A percentile compares a stretch with the other conserved stretches of the same genome.
phyloP scores from a whole-genome alignment of 2,888 invertebrate genomes.

The Iselma pallidipennis region DNA sequence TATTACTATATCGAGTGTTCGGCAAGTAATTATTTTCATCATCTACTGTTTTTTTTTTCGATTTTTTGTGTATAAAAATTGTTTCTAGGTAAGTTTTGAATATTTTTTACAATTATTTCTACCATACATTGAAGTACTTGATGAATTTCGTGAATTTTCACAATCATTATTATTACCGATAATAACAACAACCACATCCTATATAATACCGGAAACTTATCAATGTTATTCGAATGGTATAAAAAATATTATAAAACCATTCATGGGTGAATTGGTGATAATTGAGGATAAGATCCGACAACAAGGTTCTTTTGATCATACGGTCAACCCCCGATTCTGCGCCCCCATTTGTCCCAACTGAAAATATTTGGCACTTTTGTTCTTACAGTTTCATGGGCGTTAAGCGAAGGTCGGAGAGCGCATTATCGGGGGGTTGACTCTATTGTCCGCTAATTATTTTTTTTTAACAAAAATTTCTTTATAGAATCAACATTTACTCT shows the following conservation, averaged over 20 bases:
- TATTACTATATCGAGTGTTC: slow-evolving; percentile 49
- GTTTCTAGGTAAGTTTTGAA: slow-evolving; percentile 37
- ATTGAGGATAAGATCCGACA: slow-evolving; percentile 45
- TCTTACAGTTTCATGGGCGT: too few relatives aligned
- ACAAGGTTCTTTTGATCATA: slow-evolving; percentile 46
- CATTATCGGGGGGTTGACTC: too few relatives aligned
- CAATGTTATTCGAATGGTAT: slow-evolving; percentile 44
- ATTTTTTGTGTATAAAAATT: not conserved
- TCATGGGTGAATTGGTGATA: slow-evolving; percentile 40
- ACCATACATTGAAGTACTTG: slow-evolving; percentile 47
- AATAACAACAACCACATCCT: not conserved
- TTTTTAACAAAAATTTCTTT: slow-evolving; percentile 27
- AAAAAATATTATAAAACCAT: slow-evolving; percentile 42
- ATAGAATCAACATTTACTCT: slow-evolving; percentile 49
- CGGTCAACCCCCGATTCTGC: too few relatives aligned
- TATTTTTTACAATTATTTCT: slow-evolving; percentile 45
- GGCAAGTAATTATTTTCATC: slow-evolving; percentile 42
- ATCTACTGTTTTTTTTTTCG: too few relatives aligned
- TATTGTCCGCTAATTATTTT: too few relatives aligned
- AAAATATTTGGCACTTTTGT: too few relatives aligned
- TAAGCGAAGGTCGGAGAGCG: too few relatives aligned
- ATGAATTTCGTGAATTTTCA: slow-evolving; percentile 46
- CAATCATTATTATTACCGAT: slow-evolving; percentile 18
- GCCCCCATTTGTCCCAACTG: too few relatives aligned
- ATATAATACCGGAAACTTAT: slow-evolving; percentile 43